A percentile compares a stretch with the other conserved stretches of the same genome.
These are phyloP conservation scores for Ifrita kowaldi DNA, from an alignment of 2,113 vertebrate genomes.

Conservation along the genomic window DNA sequence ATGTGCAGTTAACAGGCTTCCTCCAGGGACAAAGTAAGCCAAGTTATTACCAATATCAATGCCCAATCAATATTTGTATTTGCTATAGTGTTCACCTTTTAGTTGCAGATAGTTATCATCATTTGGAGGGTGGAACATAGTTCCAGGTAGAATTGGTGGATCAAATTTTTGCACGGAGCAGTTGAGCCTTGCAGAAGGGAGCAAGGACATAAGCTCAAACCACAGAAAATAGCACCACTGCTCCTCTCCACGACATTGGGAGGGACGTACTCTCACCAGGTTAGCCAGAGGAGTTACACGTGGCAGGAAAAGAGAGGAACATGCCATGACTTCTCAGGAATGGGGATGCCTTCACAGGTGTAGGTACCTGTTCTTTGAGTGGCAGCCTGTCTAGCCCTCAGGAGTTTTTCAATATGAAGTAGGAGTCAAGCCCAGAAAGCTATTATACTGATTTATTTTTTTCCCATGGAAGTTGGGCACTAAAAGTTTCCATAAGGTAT, in stretches of 20 bases:
- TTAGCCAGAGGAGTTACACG: background rate
- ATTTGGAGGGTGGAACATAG: background rate
- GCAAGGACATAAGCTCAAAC: background rate
- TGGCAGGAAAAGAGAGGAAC: background rate
- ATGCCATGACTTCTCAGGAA: background rate
- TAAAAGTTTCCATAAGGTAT: background rate
- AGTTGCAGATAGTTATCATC: background rate
- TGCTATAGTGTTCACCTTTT: background rate
- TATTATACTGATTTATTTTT: background rate
- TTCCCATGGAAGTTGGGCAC: background rate
- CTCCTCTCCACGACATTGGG: fast-evolving
- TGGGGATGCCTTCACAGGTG: fast-evolving
- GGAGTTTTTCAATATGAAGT: background rate
- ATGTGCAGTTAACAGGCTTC: background rate
- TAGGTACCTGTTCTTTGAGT: background rate
- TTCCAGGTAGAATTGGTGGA: background rate
- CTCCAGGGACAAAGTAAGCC: background rate
- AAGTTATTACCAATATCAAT: background rate
- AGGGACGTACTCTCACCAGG: background rate
- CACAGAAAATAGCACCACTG: background rate
- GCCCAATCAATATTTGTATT: background rate
- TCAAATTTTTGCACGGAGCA: background rate
- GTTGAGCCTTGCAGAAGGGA: background rate
- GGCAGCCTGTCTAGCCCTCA: background rate
- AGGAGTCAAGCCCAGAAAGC: background rate